Conservation (phyloP, 2,113 vertebrate genomes). For the Rynchops niger region DNA sequence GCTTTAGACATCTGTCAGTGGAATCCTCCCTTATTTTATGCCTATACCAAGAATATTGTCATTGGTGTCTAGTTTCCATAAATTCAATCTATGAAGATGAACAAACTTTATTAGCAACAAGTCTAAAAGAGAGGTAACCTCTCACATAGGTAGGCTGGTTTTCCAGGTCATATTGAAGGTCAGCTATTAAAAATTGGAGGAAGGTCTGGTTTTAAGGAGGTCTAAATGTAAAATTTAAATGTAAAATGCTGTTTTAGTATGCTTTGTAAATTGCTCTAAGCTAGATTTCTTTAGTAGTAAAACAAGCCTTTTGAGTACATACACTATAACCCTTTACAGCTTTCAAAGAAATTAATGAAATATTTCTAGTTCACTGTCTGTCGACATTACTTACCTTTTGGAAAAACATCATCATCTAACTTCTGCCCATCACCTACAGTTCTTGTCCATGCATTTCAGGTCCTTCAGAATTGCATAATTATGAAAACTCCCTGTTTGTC, state of each 20-base stretch:
- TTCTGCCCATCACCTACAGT: background rate
- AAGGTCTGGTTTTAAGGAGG: background rate
- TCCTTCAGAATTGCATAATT: background rate
- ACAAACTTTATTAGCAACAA: background rate
- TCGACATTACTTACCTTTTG: background rate
- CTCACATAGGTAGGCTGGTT: background rate
- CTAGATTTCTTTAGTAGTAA: background rate
- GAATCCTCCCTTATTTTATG: background rate
- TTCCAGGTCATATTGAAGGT: background rate
- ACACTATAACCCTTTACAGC: background rate
- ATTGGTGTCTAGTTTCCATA: background rate
- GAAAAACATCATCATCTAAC: background rate
- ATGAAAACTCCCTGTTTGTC: background rate
- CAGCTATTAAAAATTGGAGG: background rate
- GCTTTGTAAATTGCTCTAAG: background rate
- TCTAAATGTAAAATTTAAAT: background rate
- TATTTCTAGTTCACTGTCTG: background rate
- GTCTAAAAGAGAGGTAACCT: background rate
- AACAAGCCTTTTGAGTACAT: background rate
- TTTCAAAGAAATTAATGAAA: background rate
- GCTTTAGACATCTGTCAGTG: background rate
- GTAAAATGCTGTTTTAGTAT: background rate
- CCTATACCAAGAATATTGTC: background rate
- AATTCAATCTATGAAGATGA: background rate
- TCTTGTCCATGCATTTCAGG: background rate